phyloP scores from a whole-genome alignment of 2,888 invertebrate species.

The Cordilura impudica region DNA sequence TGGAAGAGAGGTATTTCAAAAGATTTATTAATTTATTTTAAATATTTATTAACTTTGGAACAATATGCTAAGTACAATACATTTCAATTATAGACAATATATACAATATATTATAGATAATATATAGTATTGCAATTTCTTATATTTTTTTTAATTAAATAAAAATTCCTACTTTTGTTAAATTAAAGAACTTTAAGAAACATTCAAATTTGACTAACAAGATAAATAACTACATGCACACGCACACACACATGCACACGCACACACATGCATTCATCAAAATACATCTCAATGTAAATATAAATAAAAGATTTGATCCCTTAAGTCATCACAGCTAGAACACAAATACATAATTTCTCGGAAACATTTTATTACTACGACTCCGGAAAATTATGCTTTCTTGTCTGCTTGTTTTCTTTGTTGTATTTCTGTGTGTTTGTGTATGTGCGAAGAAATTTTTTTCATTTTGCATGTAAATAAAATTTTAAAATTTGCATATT shows the following conservation, averaged over 20 bases:
- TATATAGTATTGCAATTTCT: too few relatives aligned
- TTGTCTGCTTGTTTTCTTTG: background rate
- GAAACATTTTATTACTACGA: constrained; percentile 1
- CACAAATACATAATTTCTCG: background rate
- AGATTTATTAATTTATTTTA: too few relatives aligned
- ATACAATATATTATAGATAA: too few relatives aligned
- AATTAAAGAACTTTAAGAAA: constrained; percentile 2
- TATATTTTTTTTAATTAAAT: too few relatives aligned
- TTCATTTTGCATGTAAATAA: constrained; percentile 50
- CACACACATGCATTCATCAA: background rate
- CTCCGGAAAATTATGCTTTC: constrained; percentile 17
- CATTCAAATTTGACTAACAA: constrained; percentile 8
- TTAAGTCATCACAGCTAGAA: constrained; percentile 46
- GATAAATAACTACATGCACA: background rate
- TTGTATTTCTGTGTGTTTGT: background rate
- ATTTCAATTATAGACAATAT: too few relatives aligned
- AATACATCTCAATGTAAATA: constrained; percentile 15
- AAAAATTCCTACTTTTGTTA: background rate
- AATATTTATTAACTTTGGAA: too few relatives aligned
- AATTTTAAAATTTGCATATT: constrained; percentile 59
- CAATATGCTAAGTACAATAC: too few relatives aligned
- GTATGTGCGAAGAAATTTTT: background rate
- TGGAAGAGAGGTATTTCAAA: too few relatives aligned
- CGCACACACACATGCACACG: background rate
- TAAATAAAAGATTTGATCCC: constrained; percentile 23